Evolutionary conservation across 2,113 vertebrate genomes (phyloP).

Genomic region (Erythrolamprus reginae): DNA sequence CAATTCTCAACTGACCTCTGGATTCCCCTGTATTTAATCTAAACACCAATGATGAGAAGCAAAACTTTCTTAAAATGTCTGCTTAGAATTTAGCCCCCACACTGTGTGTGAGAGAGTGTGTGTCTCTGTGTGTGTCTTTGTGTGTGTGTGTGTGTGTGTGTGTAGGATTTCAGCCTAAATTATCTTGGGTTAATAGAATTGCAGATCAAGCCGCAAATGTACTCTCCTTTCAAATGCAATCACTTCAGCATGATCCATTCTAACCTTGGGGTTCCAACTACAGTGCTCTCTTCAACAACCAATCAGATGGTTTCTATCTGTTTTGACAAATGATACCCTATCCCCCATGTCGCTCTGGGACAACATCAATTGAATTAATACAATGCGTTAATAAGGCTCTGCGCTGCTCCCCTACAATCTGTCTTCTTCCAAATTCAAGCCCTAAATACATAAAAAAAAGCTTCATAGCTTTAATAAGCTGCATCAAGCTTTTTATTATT

Average conservation of each 20-base stretch:
- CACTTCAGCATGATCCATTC: conserved; percentile 17
- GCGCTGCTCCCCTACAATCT: neutral
- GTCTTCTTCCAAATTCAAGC: conserved; percentile 29
- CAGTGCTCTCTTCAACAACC: neutral
- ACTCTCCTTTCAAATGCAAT: neutral
- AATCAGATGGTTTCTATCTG: neutral
- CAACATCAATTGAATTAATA: conserved; percentile 29
- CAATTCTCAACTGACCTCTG: neutral
- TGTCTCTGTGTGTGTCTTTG: neutral
- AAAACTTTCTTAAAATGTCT: neutral
- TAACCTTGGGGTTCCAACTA: conserved; percentile 5
- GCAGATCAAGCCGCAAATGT: neutral
- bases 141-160: neutral
- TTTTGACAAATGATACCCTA: conserved; percentile 32
- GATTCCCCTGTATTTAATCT: neutral
- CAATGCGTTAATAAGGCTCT: conserved; percentile 21
- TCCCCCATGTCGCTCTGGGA: conserved; percentile 14
- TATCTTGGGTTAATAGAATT: neutral
- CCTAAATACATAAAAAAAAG: conserved; percentile 39
- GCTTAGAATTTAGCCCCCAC: neutral
- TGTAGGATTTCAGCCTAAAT: neutral
- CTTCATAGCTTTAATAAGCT: conserved; percentile 47
- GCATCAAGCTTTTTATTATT: conserved; percentile 56
- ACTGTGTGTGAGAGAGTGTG: no score
- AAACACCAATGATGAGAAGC: neutral